phyloP scores from a whole-genome alignment of 2,888 invertebrate genomes.

The Epirrhoe tristata region DNA sequence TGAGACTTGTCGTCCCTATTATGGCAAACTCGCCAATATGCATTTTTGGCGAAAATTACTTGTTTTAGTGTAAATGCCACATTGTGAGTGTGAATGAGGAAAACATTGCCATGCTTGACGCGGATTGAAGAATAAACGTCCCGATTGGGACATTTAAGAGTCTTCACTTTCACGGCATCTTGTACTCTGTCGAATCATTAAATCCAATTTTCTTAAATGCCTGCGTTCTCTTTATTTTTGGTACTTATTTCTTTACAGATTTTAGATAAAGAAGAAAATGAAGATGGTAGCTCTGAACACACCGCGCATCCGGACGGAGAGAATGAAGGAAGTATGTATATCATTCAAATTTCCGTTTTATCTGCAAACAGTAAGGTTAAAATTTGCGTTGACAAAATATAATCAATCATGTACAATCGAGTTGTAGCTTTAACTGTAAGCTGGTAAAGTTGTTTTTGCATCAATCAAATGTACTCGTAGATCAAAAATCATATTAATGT shows the following conservation, averaged over 20 bases:
- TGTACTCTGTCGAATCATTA: no score
- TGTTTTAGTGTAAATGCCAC: no score
- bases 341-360: constrained; percentile 17
- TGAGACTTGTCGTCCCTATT: no score
- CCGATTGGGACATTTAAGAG: no score
- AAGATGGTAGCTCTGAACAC: constrained; percentile 78
- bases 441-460: constrained; percentile 22
- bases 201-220: no score
- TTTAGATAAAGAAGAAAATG: constrained; percentile 82
- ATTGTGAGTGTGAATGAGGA: no score
- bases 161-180: no score
- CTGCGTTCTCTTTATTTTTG: no score
- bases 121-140: no score
- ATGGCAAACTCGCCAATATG: no score
- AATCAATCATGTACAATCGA: neutral
- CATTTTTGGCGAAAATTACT: no score
- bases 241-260: constrained; percentile 58
- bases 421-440: constrained; percentile 21
- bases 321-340: constrained; percentile 68
- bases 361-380: constrained; percentile 24
- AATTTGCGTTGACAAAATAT: constrained; percentile 15
- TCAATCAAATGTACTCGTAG: constrained; percentile 4
- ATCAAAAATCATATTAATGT: constrained; percentile 2
- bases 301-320: constrained; percentile 78
- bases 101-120: no score